Percentiles rank a stretch among this genome's conserved stretches.
Conservation (phyloP, 53 echinoderm and acorn worm species). For the Glandiceps talaboti region DNA sequence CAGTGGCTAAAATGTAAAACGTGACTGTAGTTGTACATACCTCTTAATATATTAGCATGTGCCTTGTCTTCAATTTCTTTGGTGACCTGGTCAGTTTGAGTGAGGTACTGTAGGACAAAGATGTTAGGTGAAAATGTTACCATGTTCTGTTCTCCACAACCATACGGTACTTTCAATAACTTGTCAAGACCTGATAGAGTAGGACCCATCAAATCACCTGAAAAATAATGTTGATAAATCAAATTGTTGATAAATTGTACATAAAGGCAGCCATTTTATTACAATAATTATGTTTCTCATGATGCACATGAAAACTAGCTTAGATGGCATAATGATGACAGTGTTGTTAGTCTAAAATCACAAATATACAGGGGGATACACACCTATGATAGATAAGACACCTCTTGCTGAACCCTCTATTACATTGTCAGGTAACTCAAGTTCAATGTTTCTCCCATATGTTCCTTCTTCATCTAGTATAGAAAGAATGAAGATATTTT, state of each 20-base stretch:
- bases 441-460: neutral
- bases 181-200: constrained; percentile 38
- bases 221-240: no score
- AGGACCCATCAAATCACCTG: constrained; percentile 59
- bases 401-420: constrained; percentile 58
- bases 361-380: no score
- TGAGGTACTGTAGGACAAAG: constrained; percentile 48
- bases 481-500: no score
- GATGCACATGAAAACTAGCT: no score
- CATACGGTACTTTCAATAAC: constrained; percentile 36
- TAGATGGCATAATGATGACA: no score
- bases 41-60: constrained; percentile 42
- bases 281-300: no score
- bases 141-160: constrained; percentile 72
- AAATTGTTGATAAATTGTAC: no score
- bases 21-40: neutral
- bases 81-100: constrained; percentile 26
- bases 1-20: no score
- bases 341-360: no score
- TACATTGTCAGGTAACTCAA: constrained; percentile 47
- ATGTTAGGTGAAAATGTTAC: constrained; percentile 51
- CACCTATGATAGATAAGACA: constrained; percentile 59
- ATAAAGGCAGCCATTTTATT: no score
- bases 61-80: constrained; percentile 31
- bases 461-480: neutral